Base-by-base conservation (phyloP, 2,797 vertebrate genomes). In the Lepus townsendii region DNA sequence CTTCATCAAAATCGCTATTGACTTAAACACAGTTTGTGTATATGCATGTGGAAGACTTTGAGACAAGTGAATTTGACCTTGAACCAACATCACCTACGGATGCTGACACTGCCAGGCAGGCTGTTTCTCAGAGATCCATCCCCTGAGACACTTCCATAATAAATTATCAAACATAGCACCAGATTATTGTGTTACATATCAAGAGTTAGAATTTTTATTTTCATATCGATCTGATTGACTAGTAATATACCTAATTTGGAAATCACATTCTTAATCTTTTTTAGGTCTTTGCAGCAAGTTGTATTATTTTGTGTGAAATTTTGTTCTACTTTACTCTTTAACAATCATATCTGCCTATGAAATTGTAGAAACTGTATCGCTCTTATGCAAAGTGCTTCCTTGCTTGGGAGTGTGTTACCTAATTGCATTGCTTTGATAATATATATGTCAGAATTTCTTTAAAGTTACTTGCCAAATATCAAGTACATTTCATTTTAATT, bases 401-500 rank as follows among this genome's bases (percentile, higher is more conserved):
- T 88, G 20, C 14, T 88, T 95, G 9, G 26, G 80, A 80, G 32
- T 75, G 4, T 90, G 62, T 62, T 71, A 79, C 42, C 75, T 80
- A 87, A 78, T 5, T 78, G 52, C 88, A 66, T 50, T 78, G 3
- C 82, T 90, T 72, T 7, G 27, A 57, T 50, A 65, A 79, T 86
- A 50, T 8, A 8, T 38, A 72, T 68, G 16, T 96, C 83, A 96
- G 47, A 68, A 65, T 78, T 54, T 35, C 10, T 93, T 96, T 77
- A 60, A 91, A 24, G 76, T 93, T 97, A 1, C 84, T 93, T 96
- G 57, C 71, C 90, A 94, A 78, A 90, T 69, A 8, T 84, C 32
- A 93, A 88, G 10, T 60, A n/a, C 1, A 35, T n/a, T 62, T 82
- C 38, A 92, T 76, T 66, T 73, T 68, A 75, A 71, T 63, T n/a